Percentiles rank a stretch among this genome's conserved stretches.
Conservation (phyloP, 37 sponge, comb jelly and placozoan genomes). For the Corticium candelabrum region DNA sequence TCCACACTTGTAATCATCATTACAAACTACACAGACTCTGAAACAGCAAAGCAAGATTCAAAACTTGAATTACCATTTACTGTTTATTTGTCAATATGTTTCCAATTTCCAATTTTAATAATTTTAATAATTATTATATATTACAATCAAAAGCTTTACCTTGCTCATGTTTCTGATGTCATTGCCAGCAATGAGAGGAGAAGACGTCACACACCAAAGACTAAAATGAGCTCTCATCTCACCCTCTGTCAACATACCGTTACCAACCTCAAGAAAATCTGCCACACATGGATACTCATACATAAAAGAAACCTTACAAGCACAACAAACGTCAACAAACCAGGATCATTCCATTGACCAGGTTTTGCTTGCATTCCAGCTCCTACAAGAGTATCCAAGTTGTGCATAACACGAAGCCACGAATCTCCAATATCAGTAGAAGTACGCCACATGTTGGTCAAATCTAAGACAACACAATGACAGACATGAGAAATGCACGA, state of each 20-base stretch:
- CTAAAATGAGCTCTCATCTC: not conserved
- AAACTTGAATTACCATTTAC: no score
- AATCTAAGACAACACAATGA: not conserved
- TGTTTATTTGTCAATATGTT: no score
- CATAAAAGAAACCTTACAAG: no score
- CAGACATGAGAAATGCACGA: not conserved
- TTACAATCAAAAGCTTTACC: not conserved
- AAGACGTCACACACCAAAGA: constrained; percentile 9
- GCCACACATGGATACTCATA: no score
- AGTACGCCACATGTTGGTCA: not conserved
- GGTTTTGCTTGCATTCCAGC: not conserved
- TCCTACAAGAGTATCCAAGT: constrained; percentile 5
- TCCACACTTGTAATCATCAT: no score
- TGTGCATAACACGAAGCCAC: not conserved
- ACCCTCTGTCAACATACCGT: not conserved
- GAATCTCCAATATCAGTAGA: not conserved
- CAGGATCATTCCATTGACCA: constrained; percentile 7
- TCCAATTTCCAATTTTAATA: not conserved
- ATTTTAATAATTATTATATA: not conserved
- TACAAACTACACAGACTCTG: no score
- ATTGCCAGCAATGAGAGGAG: constrained; percentile 9
- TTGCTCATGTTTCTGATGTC: not conserved
- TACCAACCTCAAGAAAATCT: constrained; percentile 7
- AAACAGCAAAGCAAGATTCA: no score
- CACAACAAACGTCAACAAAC: no score